These are phyloP conservation scores for Oenanthe oenanthe DNA, from an alignment of 2,113 vertebrate species.

Conservation along the genomic window DNA sequence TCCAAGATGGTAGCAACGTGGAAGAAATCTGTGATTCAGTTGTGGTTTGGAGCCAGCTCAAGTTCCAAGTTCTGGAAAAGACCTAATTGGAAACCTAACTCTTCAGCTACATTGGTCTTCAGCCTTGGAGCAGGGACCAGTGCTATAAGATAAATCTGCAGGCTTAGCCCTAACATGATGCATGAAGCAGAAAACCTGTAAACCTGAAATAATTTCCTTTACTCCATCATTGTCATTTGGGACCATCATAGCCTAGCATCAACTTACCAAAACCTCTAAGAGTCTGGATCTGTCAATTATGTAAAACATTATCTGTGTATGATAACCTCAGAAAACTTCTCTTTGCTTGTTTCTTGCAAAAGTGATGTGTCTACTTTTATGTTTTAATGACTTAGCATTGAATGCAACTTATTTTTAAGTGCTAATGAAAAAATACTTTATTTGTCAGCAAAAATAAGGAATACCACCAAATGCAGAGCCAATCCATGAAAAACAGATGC, in stretches of 20 bases:
- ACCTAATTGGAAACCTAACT: slow-evolving; percentile 52
- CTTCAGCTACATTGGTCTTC: neutral
- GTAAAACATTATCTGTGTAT: neutral
- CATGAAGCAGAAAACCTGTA: neutral
- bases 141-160: neutral
- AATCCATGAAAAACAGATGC: neutral
- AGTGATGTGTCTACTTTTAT: neutral
- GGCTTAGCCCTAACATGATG: neutral
- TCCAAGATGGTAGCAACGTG: slow-evolving; percentile 67
- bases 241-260: neutral
- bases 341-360: neutral
- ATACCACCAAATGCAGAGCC: neutral
- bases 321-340: neutral
- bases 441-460: neutral
- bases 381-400: neutral
- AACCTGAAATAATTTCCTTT: neutral
- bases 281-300: neutral
- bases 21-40: slow-evolving; percentile 58
- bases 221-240: neutral
- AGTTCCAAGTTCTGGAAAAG: slow-evolving; percentile 52
- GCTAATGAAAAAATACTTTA: neutral
- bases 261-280: neutral
- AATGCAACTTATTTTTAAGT: neutral
- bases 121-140: neutral
- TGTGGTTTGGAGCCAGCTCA: slow-evolving; percentile 65